These are phyloP conservation scores for Drosophila hamatofila DNA, from an alignment of 2,888 invertebrate genomes.

Conservation along the genomic window DNA sequence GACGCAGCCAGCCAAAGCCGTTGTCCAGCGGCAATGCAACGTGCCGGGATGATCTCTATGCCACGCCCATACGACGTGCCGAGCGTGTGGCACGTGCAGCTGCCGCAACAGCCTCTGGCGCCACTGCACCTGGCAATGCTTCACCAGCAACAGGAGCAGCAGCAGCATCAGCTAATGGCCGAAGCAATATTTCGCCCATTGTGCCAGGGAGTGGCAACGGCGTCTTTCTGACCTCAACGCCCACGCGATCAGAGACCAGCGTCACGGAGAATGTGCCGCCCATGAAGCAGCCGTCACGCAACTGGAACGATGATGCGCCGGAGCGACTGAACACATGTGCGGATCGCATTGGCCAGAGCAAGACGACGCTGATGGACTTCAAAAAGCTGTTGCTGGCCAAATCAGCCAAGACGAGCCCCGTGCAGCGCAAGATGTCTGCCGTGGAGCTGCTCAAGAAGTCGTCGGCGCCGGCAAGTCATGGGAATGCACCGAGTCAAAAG, in stretches of 20 bases:
- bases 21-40: slow-evolving; percentile 57
- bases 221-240: slow-evolving; percentile 89
- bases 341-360: slow-evolving; percentile 88
- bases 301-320: slow-evolving; percentile 81
- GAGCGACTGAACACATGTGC: slow-evolving; percentile 87
- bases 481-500: slow-evolving; percentile 28
- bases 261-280: slow-evolving; percentile 71
- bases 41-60: slow-evolving; percentile 84
- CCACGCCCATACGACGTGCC: slow-evolving; percentile 84
- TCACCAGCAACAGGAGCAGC: too few species aligned
- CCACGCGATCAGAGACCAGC: slow-evolving; percentile 84
- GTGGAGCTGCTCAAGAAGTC: slow-evolving; percentile 91
- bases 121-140: slow-evolving; percentile 1
- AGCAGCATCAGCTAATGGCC: slow-evolving; percentile 25
- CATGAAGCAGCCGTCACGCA: slow-evolving; percentile 78
- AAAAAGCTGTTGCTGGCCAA: slow-evolving; percentile 92
- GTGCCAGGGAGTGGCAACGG: slow-evolving; percentile 88
- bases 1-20: slow-evolving; percentile 78
- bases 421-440: slow-evolving; percentile 89
- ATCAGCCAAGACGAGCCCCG: slow-evolving; percentile 88
- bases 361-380: slow-evolving; percentile 93
- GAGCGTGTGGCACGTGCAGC: slow-evolving; percentile 77
- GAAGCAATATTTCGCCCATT: slow-evolving; percentile 88
- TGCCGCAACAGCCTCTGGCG: slow-evolving; percentile 50
- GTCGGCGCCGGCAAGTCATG: slow-evolving; percentile 56